These are phyloP conservation scores for Cataglyphis hispanica DNA, from an alignment of 1,140 invertebrate species.

Conservation along the genomic window DNA sequence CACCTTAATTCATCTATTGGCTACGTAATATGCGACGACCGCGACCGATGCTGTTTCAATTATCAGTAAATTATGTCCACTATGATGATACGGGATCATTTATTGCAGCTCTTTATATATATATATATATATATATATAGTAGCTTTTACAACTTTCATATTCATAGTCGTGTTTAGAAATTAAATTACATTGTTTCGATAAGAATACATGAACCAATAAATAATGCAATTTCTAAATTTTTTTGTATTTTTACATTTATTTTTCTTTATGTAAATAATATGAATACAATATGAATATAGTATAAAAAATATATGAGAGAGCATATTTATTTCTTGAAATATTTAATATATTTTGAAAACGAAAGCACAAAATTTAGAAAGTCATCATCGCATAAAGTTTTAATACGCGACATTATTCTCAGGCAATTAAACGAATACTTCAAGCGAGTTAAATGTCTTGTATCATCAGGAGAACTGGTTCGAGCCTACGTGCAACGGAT, in stretches of 20 bases:
- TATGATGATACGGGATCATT: background rate
- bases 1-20: constrained; percentile 52
- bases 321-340: no score
- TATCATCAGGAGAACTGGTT: constrained; percentile 24
- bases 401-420: background rate
- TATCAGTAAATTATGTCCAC: constrained; percentile 49
- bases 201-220: background rate
- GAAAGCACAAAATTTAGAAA: background rate
- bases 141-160: no score
- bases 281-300: no score
- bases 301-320: no score
- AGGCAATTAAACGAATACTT: constrained; percentile 24
- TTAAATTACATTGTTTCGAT: background rate
- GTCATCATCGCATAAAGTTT: background rate
- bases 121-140: no score
- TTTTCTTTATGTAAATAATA: no score
- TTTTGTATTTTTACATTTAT: no score
- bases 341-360: background rate
- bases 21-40: constrained; percentile 8
- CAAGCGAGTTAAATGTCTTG: background rate
- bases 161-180: background rate
- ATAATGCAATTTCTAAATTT: background rate
- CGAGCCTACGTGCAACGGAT: background rate
- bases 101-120: background rate
- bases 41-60: constrained; percentile 14